These are phyloP conservation scores for Scelioninae gen. 2 DNA, from an alignment of 2,888 invertebrate genomes.

Conservation along the genomic window DNA sequence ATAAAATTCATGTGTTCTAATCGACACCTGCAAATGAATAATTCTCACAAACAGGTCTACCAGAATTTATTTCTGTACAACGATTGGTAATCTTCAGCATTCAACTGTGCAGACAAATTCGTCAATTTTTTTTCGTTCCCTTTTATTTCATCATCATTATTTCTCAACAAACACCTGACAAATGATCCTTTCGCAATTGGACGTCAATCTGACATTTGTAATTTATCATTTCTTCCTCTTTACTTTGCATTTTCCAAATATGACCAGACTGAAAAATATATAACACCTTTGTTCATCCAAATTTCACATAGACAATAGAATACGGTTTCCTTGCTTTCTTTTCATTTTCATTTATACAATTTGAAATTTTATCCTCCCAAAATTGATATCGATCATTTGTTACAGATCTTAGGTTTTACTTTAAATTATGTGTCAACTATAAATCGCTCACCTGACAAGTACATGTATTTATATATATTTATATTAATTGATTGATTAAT, in stretches of 20 bases:
- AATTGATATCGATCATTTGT: constrained; percentile 37
- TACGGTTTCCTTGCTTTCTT: neutral
- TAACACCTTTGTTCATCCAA: constrained; percentile 29
- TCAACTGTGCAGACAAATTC: constrained; percentile 56
- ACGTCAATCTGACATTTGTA: constrained; percentile 43
- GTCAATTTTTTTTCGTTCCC: neutral
- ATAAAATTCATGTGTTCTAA: constrained; percentile 64
- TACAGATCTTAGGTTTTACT: constrained; percentile 1
- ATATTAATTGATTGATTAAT: too few relatives aligned
- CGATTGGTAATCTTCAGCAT: constrained; percentile 62
- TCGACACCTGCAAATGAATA: constrained; percentile 65
- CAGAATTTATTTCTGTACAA: constrained; percentile 60
- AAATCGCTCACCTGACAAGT: constrained; percentile 38
- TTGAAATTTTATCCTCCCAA: constrained; percentile 7
- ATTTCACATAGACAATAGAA: constrained; percentile 40
- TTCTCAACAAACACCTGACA: constrained; percentile 56
- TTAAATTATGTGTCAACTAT: constrained; percentile 27
- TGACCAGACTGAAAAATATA: constrained; percentile 48
- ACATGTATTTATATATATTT: constrained; percentile 36
- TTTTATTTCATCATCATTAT: too few relatives aligned
- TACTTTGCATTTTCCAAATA: constrained; percentile 38
- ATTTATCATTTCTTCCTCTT: neutral
- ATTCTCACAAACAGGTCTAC: constrained; percentile 62
- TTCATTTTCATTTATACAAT: constrained; percentile 33
- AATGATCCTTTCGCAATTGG: constrained; percentile 42